These are phyloP conservation scores for Rotaria sp. DNA, from an alignment of 2,888 invertebrate genomes.

Conservation along the genomic window DNA sequence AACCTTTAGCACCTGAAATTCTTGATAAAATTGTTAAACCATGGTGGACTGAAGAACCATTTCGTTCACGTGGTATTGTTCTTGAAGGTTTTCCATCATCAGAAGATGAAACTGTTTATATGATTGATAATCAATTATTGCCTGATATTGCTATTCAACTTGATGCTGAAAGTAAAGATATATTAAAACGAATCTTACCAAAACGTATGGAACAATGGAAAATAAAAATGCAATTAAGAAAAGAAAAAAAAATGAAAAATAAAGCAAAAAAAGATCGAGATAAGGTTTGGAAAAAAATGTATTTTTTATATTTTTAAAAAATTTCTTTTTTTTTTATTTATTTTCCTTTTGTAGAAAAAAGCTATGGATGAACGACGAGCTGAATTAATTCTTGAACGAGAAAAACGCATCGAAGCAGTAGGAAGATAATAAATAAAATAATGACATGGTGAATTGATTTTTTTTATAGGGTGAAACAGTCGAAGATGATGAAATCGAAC, in stretches of 20 bases:
- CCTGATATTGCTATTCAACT: conserved; percentile 53
- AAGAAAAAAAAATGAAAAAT: conserved; percentile 46
- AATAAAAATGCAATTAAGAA: conserved; percentile 40
- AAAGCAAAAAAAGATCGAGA: conserved; percentile 46
- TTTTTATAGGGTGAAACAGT: conserved; percentile 43
- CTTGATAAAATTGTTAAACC: conserved; percentile 50
- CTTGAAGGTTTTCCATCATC: conserved; percentile 55
- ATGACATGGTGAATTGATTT: neutral
- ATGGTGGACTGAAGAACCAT: conserved; percentile 55
- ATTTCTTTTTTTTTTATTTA: neutral
- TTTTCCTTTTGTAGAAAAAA: conserved; percentile 45
- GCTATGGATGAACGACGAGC: conserved; percentile 50
- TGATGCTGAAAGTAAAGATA: conserved; percentile 50
- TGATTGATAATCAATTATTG: conserved; percentile 50
- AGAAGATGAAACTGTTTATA: conserved; percentile 50
- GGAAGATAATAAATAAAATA: conserved; percentile 34
- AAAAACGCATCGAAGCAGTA: conserved; percentile 42
- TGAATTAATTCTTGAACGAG: conserved; percentile 49
- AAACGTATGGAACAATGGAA: conserved; percentile 47
- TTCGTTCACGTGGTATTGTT: conserved; percentile 52
- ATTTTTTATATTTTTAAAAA: neutral
- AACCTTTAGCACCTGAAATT: conserved; percentile 50
- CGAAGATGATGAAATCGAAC: conserved; percentile 44
- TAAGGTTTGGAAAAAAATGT: neutral
- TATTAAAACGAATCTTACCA: conserved; percentile 49